Evolutionary conservation across 2,113 vertebrate genomes (phyloP).

Genomic region (Cacatua alba): DNA sequence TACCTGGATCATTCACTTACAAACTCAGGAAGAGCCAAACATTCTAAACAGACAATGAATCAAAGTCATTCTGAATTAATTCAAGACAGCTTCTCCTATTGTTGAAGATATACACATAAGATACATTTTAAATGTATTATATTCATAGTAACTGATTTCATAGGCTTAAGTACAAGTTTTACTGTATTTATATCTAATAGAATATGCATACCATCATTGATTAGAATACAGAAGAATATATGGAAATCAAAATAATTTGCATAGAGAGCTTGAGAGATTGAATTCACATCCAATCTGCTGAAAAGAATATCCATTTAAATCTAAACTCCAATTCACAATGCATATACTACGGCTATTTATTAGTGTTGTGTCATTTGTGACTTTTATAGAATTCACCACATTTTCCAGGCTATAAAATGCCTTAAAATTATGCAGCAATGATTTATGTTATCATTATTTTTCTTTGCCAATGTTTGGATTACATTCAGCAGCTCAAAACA

Average conservation of each 20-base stretch:
- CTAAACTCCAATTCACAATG: slow-evolving; percentile 63
- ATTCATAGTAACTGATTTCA: not conserved
- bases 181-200: not conserved
- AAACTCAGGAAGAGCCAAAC: not conserved
- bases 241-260: slow-evolving; percentile 57
- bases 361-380: slow-evolving; percentile 74
- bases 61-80: not conserved
- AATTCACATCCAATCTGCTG: slow-evolving; percentile 47
- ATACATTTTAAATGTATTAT: not conserved
- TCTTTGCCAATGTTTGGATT: slow-evolving; percentile 71
- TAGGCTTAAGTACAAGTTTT: not conserved
- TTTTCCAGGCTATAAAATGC: slow-evolving; percentile 75
- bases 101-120: not conserved
- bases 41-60: not conserved
- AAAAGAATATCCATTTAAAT: slow-evolving; percentile 57
- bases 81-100: not conserved
- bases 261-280: slow-evolving; percentile 32
- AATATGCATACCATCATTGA: not conserved
- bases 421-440: slow-evolving; percentile 74
- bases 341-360: slow-evolving; percentile 71
- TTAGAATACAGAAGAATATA: slow-evolving; percentile 34
- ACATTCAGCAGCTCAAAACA: slow-evolving; percentile 64
- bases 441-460: slow-evolving; percentile 74
- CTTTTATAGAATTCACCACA: slow-evolving; percentile 73
- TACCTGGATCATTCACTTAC: not conserved